Percentiles rank a stretch among this genome's conserved stretches.
These are phyloP conservation scores for Philantomba maxwellii DNA, from an alignment of 2,113 vertebrate genomes.

Conservation along the genomic window DNA sequence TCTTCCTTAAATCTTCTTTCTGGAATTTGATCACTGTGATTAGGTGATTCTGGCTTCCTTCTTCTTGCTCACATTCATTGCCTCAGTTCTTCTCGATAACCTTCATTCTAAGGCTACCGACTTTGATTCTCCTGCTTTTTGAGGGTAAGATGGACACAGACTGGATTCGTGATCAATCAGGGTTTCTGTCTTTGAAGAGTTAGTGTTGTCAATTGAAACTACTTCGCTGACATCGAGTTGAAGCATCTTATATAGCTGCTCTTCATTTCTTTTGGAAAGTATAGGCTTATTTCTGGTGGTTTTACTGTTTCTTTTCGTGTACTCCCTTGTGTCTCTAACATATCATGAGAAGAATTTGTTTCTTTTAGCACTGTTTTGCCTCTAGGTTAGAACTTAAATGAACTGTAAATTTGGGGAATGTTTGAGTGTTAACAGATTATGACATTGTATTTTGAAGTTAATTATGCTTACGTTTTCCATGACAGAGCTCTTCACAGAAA, in stretches of 20 bases:
- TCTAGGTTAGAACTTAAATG: background rate
- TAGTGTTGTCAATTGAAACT: background rate
- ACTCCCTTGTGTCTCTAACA: background rate
- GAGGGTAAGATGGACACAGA: background rate
- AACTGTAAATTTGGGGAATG: background rate
- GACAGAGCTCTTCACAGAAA: constrained; percentile 3
- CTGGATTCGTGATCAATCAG: background rate
- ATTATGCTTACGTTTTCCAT: constrained; percentile 13
- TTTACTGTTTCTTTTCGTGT: background rate
- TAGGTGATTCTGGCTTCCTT: constrained; percentile 1
- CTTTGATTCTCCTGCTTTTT: constrained; percentile 9
- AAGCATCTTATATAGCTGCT: background rate
- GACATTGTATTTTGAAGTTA: constrained; percentile 30
- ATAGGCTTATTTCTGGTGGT: background rate
- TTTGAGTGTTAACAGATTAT: background rate
- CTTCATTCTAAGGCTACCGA: background rate
- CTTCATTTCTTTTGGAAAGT: constrained; percentile 32
- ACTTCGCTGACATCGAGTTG: background rate
- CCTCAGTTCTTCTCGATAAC: background rate
- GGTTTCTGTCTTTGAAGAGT: background rate
- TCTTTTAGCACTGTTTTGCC: background rate
- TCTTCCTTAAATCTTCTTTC: constrained; percentile 8
- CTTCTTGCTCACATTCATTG: background rate
- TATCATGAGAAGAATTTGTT: background rate
- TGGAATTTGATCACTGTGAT: background rate